These are phyloP conservation scores for Pantherophis vulpinus DNA, from an alignment of 2,797 vertebrate species.

Conservation along the genomic window DNA sequence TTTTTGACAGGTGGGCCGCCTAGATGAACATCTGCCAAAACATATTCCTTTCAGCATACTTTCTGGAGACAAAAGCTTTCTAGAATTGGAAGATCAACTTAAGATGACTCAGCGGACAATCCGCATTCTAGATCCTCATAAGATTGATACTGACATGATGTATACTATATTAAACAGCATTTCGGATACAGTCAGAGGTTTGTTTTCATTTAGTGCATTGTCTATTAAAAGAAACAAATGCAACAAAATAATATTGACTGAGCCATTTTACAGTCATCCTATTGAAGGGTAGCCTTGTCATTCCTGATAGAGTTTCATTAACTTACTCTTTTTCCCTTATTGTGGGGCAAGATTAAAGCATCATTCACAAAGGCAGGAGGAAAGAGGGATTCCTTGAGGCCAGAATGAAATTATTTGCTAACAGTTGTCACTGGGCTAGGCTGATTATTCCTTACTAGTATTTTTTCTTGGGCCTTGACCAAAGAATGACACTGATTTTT, in stretches of 20 bases:
- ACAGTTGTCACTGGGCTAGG: background rate
- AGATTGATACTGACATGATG: slow-evolving; percentile 77
- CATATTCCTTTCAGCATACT: slow-evolving; percentile 81
- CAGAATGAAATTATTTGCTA: background rate
- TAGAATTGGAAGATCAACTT: slow-evolving; percentile 77
- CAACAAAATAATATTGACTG: background rate
- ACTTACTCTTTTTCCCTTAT: background rate
- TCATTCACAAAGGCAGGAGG: background rate
- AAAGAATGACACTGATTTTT: background rate
- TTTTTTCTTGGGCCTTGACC: background rate
- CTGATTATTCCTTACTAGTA: background rate
- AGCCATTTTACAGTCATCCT: background rate
- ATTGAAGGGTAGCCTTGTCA: background rate
- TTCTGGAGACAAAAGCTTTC: slow-evolving; percentile 80
- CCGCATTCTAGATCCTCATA: slow-evolving; percentile 77
- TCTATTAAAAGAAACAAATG: slow-evolving; percentile 20
- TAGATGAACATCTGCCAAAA: slow-evolving; percentile 79
- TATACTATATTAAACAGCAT: slow-evolving; percentile 82
- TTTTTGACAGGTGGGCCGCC: slow-evolving; percentile 72
- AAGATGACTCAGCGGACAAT: slow-evolving; percentile 77
- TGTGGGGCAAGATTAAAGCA: background rate
- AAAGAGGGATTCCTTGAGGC: background rate
- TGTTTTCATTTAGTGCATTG: background rate
- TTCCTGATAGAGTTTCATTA: background rate
- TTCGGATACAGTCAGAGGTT: slow-evolving; percentile 80